phyloP scores from a whole-genome alignment of 2,797 vertebrate genomes.

The Bradypodion ventrale region DNA sequence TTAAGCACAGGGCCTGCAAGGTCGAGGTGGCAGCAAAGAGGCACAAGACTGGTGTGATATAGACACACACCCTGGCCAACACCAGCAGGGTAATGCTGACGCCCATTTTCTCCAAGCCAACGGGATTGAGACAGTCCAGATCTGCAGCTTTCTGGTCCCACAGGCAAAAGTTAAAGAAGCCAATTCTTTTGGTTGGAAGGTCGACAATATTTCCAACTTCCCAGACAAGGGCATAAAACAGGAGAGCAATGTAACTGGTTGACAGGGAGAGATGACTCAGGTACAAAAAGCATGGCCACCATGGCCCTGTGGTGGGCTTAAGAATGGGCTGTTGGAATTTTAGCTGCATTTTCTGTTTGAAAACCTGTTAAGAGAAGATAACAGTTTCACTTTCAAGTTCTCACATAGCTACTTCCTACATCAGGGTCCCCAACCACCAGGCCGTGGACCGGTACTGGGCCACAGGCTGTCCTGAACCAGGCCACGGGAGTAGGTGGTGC shows the following conservation, averaged over 20 bases:
- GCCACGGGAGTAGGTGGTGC: no score
- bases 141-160: conserved; percentile 45
- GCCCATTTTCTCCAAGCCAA: conserved; percentile 55
- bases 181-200: conserved; percentile 63
- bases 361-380: conserved; percentile 31
- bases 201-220: conserved; percentile 63
- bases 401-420: no score
- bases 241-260: conserved; percentile 15
- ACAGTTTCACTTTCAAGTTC: background rate
- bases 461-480: no score
- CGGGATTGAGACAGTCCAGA: conserved; percentile 56
- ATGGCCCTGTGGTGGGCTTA: conserved; percentile 7
- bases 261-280: background rate
- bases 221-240: conserved; percentile 65
- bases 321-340: accelerated
- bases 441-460: no score
- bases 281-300: background rate
- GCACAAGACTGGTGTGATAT: conserved; percentile 59
- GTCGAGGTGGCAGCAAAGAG: conserved; percentile 58
- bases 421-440: no score
- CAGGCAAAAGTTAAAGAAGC: conserved; percentile 78
- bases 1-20: conserved; percentile 5
- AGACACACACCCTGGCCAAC: conserved; percentile 64
- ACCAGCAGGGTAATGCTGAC: conserved; percentile 32
- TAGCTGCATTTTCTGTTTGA: background rate